Conservation (phyloP, 2,888 invertebrate species). For the Byasa hedistus region DNA sequence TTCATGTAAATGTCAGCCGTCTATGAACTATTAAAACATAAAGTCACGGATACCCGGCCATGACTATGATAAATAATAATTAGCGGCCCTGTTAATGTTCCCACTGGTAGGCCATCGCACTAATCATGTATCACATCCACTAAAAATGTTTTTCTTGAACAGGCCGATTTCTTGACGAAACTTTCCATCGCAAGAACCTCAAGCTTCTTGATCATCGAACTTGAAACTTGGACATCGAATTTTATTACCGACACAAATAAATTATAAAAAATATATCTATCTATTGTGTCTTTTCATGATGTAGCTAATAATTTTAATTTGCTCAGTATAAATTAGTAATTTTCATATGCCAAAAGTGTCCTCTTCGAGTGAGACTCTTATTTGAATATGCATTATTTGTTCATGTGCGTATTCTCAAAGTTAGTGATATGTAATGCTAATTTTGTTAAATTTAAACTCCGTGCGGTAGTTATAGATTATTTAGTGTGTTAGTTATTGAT, state of each 20-base stretch:
- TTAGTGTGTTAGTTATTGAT: not conserved
- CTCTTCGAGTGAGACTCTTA: not conserved
- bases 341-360: not conserved
- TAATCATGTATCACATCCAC: no score
- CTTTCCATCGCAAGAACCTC: no score
- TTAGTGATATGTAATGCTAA: not conserved
- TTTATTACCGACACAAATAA: no score
- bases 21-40: slow-evolving; percentile 19
- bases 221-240: no score
- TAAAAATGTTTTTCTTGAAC: no score
- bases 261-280: no score
- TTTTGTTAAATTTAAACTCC: not conserved
- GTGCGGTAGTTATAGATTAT: no score
- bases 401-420: not conserved
- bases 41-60: slow-evolving; percentile 17
- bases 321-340: not conserved
- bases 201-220: no score
- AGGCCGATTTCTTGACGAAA: no score
- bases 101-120: no score
- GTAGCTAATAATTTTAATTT: not conserved
- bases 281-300: no score
- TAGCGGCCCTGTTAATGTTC: no score
- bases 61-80: slow-evolving; percentile 8
- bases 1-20: slow-evolving; percentile 41
- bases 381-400: not conserved